A percentile compares a stretch with the other conserved stretches of the same genome.
Evolutionary conservation across 2,113 vertebrate genomes (phyloP).

Genomic region (Romanogobio albipinnatus): DNA sequence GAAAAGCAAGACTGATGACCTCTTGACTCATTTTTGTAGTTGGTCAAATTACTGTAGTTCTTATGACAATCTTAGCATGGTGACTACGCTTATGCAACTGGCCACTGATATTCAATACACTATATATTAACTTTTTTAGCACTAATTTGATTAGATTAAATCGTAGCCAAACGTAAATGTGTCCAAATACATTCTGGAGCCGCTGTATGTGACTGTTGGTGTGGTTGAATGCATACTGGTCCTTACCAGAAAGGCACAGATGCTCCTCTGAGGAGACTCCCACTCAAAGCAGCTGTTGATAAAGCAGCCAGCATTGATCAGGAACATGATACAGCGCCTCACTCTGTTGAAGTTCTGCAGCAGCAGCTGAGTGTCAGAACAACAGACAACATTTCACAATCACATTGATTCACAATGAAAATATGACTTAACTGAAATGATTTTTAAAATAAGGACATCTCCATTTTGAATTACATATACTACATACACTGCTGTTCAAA

Average conservation of each 20-base stretch:
- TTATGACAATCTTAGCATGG: too few species aligned
- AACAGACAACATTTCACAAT: constrained; percentile 2
- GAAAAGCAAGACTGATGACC: too few species aligned
- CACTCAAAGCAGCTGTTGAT: constrained; percentile 98
- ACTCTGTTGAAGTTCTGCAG: constrained; percentile 91
- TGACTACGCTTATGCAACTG: too few species aligned
- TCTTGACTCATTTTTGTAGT: too few species aligned
- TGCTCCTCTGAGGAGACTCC: constrained; percentile 97
- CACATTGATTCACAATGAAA: neutral
- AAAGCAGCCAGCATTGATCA: constrained; percentile 89
- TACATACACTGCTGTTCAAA: neutral
- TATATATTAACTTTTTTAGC: neutral
- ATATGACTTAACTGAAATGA: neutral
- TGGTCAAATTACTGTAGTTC: too few species aligned
- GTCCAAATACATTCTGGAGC: constrained; percentile 3
- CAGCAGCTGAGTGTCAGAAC: constrained; percentile 81
- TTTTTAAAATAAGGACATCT: neutral
- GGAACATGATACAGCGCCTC: constrained; percentile 88
- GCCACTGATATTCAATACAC: too few species aligned
- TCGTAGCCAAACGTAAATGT: neutral
- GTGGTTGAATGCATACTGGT: constrained; percentile 20
- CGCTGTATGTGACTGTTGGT: constrained; percentile 34
- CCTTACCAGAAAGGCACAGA: constrained; percentile 95
- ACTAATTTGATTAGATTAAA: neutral
- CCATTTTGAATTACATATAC: neutral